Conservation (phyloP, 2,888 invertebrate genomes). For the Zaprionus lineosus region DNA sequence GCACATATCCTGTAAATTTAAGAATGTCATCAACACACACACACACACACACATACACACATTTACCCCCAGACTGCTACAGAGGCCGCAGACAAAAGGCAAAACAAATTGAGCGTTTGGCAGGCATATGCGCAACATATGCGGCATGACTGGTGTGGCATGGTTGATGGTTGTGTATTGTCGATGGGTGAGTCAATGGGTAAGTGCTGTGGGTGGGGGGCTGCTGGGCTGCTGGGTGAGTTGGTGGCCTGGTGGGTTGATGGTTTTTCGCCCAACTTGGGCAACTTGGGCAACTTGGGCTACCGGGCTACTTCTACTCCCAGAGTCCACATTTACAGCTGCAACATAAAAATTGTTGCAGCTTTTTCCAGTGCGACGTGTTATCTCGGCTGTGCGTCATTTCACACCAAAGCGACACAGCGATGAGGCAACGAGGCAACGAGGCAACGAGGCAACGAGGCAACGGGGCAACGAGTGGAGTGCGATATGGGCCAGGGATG, state of each 20-base stretch:
- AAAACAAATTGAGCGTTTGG: constrained; percentile 70
- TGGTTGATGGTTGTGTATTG: constrained; percentile 19
- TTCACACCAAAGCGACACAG: constrained; percentile 59
- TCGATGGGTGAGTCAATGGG: neutral
- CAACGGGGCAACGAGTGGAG: too few relatives aligned
- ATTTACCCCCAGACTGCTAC: neutral
- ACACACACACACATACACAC: constrained; percentile 1
- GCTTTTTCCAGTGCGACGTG: constrained; percentile 62
- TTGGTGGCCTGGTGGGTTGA: neutral
- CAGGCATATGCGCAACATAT: constrained; percentile 50
- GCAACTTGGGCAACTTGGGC: neutral
- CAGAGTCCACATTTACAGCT: constrained; percentile 56
- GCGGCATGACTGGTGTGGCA: constrained; percentile 5
- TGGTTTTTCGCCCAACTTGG: too few relatives aligned
- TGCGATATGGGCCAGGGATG: too few relatives aligned
- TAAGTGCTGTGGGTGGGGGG: neutral
- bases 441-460: neutral
- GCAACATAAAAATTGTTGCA: constrained; percentile 72
- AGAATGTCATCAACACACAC: constrained; percentile 58
- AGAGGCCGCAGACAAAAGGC: constrained; percentile 58
- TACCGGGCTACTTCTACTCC: too few relatives aligned
- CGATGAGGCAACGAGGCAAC: constrained; percentile 2
- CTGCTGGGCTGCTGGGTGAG: neutral
- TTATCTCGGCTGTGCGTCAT: constrained; percentile 81
- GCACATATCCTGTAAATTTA: constrained; percentile 75